phyloP scores from a whole-genome alignment of 2,113 vertebrate species.

The Butorides virescens region DNA sequence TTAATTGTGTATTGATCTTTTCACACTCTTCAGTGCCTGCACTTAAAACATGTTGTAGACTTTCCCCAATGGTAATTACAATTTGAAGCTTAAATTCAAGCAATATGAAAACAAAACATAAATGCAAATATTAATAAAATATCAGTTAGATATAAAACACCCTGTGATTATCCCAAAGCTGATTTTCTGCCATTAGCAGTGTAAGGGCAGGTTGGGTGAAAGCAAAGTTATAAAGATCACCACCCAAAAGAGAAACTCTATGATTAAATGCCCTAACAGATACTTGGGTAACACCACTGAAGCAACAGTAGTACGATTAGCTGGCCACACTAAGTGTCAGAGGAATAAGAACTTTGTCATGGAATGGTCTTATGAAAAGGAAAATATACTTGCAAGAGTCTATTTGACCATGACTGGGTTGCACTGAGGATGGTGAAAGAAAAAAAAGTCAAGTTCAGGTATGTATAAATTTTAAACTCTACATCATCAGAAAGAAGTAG shows the following conservation, averaged over 20 bases:
- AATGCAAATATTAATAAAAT: not conserved
- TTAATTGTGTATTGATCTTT: not conserved
- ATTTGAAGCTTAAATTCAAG: not conserved
- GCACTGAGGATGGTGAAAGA: not conserved
- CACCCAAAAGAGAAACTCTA: not conserved
- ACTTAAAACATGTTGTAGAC: not conserved
- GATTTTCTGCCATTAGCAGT: not conserved
- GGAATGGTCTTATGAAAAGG: not conserved
- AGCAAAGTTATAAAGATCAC: not conserved
- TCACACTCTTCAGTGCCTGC: not conserved
- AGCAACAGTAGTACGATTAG: not conserved
- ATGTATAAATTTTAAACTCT: not conserved
- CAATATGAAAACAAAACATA: not conserved
- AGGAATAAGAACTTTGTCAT: not conserved
- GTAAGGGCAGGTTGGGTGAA: not conserved
- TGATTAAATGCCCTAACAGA: not conserved
- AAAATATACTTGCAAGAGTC: not conserved
- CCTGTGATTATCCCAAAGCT: not conserved
- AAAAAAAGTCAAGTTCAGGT: not conserved
- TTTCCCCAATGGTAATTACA: not conserved
- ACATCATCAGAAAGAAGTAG: not conserved
- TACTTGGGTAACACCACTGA: not conserved
- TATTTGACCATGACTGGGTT: not conserved
- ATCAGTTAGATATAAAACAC: fast-evolving
- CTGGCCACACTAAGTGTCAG: not conserved